These are phyloP conservation scores for Coryphaenoides rupestris DNA, from an alignment of 2,113 vertebrate genomes.

Conservation along the genomic window DNA sequence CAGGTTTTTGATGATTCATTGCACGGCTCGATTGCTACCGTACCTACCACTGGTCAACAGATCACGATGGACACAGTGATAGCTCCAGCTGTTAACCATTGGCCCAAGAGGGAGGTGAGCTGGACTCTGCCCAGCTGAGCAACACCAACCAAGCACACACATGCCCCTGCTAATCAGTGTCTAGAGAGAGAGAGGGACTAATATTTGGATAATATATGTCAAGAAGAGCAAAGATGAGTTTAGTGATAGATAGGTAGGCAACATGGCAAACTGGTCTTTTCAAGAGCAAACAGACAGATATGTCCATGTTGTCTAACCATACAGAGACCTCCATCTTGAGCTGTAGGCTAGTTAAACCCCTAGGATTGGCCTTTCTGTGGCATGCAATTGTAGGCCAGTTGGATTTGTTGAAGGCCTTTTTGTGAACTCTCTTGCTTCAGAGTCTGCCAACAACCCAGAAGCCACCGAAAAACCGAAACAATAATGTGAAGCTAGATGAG, in stretches of 20 bases:
- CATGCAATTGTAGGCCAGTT: slow-evolving; percentile 12
- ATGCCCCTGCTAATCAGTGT: slow-evolving; percentile 52
- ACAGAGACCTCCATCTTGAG: not conserved
- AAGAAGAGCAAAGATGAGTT: too few relatives aligned
- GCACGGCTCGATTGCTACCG: too few relatives aligned
- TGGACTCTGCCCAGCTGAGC: slow-evolving; percentile 20
- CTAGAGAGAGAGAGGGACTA: slow-evolving; percentile 2
- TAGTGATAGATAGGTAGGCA: too few relatives aligned
- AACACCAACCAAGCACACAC: slow-evolving; percentile 53
- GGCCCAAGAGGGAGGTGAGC: not conserved
- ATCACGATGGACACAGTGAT: not conserved
- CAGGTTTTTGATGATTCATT: too few relatives aligned
- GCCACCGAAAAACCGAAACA: too few relatives aligned
- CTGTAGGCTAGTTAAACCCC: slow-evolving; percentile 22
- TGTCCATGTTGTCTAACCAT: slow-evolving; percentile 20
- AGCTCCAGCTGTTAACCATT: slow-evolving; percentile 15
- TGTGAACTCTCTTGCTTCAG: too few relatives aligned
- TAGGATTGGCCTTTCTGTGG: slow-evolving; percentile 29
- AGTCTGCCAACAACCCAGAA: too few relatives aligned
- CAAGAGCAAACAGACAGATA: not conserved
- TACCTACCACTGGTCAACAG: too few relatives aligned
- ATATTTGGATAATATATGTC: too few relatives aligned
- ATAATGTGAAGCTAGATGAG: too few relatives aligned
- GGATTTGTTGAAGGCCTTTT: too few relatives aligned
- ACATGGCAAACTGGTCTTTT: too few relatives aligned